These are phyloP conservation scores for Macrosiphum euphorbiae DNA, from an alignment of 2,888 invertebrate species.

Conservation along the genomic window DNA sequence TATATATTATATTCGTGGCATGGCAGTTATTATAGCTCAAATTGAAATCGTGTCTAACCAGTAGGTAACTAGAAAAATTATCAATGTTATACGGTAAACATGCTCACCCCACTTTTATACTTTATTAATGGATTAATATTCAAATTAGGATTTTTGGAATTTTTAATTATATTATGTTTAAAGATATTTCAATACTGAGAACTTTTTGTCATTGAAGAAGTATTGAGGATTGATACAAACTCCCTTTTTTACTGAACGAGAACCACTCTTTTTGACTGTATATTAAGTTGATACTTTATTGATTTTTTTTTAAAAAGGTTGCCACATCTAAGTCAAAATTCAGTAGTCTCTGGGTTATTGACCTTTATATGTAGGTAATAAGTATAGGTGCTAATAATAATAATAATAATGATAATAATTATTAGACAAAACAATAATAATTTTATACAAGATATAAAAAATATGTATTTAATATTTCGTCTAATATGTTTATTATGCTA, in stretches of 20 bases:
- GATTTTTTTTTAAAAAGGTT: background rate
- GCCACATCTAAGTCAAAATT: background rate
- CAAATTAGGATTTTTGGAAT: background rate
- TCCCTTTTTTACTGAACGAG: background rate
- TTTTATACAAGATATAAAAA: background rate
- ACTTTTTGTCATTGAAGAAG: background rate
- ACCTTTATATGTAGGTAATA: background rate
- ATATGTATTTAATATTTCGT: background rate
- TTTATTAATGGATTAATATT: background rate
- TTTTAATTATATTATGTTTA: background rate
- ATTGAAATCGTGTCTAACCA: background rate
- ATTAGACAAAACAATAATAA: background rate
- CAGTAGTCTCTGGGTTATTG: background rate
- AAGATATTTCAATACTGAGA: background rate
- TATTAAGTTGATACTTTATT: background rate
- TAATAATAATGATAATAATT: background rate
- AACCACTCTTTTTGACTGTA: background rate
- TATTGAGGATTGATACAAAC: background rate
- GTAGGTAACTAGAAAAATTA: background rate
- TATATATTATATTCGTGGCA: background rate
- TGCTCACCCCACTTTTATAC: background rate
- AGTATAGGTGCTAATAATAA: background rate
- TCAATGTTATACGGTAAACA: background rate
- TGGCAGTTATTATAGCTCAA: background rate
- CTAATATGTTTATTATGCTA: background rate